These are phyloP conservation scores for Danaus melanippus DNA, from an alignment of 1,140 invertebrate species.

Conservation along the genomic window DNA sequence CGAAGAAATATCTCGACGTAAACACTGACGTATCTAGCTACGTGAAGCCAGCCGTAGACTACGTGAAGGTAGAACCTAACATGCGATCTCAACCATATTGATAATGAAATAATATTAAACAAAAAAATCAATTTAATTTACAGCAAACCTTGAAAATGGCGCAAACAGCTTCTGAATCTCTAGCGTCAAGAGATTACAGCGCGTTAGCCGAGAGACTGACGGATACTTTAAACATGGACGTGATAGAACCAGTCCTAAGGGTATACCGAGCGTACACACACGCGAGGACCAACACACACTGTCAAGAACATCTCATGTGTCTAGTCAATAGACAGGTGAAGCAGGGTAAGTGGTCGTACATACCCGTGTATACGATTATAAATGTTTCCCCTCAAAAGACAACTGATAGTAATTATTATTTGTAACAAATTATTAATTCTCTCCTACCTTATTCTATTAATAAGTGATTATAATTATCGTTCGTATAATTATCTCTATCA, in stretches of 20 bases:
- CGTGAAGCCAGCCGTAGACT: constrained; percentile 81
- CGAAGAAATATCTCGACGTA: constrained; percentile 79
- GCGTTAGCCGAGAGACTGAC: constrained; percentile 82
- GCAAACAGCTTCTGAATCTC: constrained; percentile 76
- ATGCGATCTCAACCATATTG: too few relatives aligned
- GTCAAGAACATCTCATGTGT: constrained; percentile 84
- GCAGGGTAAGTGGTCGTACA: constrained; percentile 37
- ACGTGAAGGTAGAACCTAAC: constrained; percentile 72
- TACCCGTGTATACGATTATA: too few relatives aligned
- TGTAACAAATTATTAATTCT: too few relatives aligned
- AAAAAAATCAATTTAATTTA: constrained; percentile 4
- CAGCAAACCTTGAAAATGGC: constrained; percentile 80
- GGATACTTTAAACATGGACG: constrained; percentile 84
- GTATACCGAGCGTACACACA: constrained; percentile 84
- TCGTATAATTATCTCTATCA: too few relatives aligned
- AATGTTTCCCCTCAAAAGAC: too few relatives aligned
- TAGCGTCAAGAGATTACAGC: constrained; percentile 71
- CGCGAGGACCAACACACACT: constrained; percentile 77
- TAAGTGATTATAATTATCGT: too few relatives aligned
- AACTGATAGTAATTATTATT: too few relatives aligned
- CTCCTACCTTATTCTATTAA: too few relatives aligned
- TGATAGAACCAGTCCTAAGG: constrained; percentile 83
- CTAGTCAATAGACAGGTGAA: constrained; percentile 77
- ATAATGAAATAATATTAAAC: too few relatives aligned
- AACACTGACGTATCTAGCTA: constrained; percentile 81